Evolutionary conservation across 1,140 invertebrate genomes (phyloP), one percentile per base, ranked within the genome.

Genomic region (Zaprionus kolodkinae): DNA sequence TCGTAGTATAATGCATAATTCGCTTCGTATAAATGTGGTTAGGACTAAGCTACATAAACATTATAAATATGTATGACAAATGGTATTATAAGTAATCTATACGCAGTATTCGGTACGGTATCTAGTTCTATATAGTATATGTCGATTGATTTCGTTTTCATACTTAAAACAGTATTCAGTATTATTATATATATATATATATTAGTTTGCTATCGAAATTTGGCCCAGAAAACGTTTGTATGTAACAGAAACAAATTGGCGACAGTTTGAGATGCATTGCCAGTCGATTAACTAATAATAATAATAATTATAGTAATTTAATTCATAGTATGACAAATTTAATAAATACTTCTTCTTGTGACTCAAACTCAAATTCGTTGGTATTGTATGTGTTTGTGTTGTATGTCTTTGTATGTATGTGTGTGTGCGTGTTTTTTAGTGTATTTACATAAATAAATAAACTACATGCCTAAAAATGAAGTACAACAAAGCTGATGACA

Each of bases 361-460:
- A 73, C 35, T 57, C 45, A 43, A 82, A 76, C 65, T 81, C 59
- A 84, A 79, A 85, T 86, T 79, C 69, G 71, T 72, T 85, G 75
- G 66, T 81, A 54, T 66, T 76, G 62, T 65, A 63, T 64, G 27
- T 81, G 33, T 75, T 63, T 70, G 43, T 72, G 2, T 45, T 61
- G 60, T 63, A 30, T 79, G n/a, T 83, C 57, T 74, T 59, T 76
- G 40, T 52, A 43, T 68, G 43, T 73, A 27, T 67, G 38, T 79
- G 25, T 77, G 54, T 72, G 43, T 72, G 40, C 76, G 15, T 86
- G 63, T 78, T 77, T 85, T 36, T 70, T 45, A 60, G 80, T 87
- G 85, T 88, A 89, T 88, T 75, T 89, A 88, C 85, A 88, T 89
- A 88, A 89, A 88, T 89, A 87, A 88, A 88, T 79, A 76, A 76